Evolutionary conservation across 2,888 invertebrate species (phyloP), one percentile per base, ranked within the genome.

Genomic region (Drosophila heteroneura): DNA sequence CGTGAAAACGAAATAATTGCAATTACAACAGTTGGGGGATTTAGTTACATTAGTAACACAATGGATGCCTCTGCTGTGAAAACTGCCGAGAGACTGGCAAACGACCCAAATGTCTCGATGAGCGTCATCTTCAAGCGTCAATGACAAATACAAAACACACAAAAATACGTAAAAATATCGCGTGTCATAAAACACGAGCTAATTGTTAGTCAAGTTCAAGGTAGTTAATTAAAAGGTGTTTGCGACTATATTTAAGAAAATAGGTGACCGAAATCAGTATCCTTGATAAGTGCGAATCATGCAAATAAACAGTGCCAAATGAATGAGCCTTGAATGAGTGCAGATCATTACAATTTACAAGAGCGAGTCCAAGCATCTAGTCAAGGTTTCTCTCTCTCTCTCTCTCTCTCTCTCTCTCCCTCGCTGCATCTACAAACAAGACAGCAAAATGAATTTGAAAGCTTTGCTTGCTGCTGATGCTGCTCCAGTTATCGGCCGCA

Each of bases 401-500:
- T 49, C 16, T 49, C 26, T 49, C 49, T 28, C 16, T 49, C 16
- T 49, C 5, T 19, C 44, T 3, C n/a, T 66, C 78, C 54, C 56
- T 12, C 12, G 12, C 30, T 35, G 56, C 56, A 49, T 66, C 74
- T 74, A 85, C 68, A 39, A 49, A 28, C 16, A 19, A 30, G 61
- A 51, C 33, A 65, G 60, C 37, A 54, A 71, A 58, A 37, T 63
- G 59, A 76, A 90, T 85, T 85, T 76, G 85, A 85, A 85, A 85
- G 85, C 85, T 76, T 33, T 12, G 59, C 26, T 16, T 16, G 47
- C 47, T 47, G 47, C 35, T 44, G 39, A 32, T 28, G 33, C 30
- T 77, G 89, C 70, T 85, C 89, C 83, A 90, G 83, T 85, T 88
- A 85, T 81, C 70, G 72, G 35, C 57, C 73, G 82, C 80, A 82